Evolutionary conservation across 2,888 invertebrate genomes (phyloP).

Genomic region (Drosophila pegasa): DNA sequence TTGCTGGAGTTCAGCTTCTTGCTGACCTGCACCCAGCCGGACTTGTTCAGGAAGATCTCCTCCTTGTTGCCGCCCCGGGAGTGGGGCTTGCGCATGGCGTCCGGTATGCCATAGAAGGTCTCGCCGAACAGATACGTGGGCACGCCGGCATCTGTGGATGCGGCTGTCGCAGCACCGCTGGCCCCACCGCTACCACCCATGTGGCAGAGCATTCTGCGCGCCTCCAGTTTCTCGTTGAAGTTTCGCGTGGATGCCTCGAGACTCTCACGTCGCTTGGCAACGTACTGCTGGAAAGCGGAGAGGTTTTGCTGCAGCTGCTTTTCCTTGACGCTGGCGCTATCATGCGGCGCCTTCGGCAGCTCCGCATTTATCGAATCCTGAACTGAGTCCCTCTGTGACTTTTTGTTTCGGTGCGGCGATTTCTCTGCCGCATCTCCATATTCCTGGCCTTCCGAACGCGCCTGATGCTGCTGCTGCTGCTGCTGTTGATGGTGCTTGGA

Average conservation of each 20-base stretch:
- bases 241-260: conserved; percentile 82
- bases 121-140: conserved; percentile 85
- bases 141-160: conserved; percentile 56
- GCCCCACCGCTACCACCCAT: conserved; percentile 63
- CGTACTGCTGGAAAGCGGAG: conserved; percentile 81
- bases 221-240: conserved; percentile 84
- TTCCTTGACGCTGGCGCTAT: conserved; percentile 22
- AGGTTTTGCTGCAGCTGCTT: conserved; percentile 45
- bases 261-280: conserved; percentile 82
- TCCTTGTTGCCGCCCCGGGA: conserved; percentile 70
- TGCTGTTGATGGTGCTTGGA: conserved; percentile 66
- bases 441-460: conserved; percentile 34
- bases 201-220: conserved; percentile 84
- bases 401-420: conserved; percentile 34
- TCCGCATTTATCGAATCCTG: conserved; percentile 40
- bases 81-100: conserved; percentile 52
- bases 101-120: conserved; percentile 63
- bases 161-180: conserved; percentile 7
- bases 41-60: conserved; percentile 85
- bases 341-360: conserved; percentile 20
- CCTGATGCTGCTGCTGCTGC: conserved; percentile 57
- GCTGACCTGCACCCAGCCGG: conserved; percentile 86
- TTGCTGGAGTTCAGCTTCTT: conserved; percentile 81
- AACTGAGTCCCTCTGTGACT: conserved; percentile 29
- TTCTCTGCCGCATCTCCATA: conserved; percentile 33